A percentile compares a stretch with the other conserved stretches of the same genome.
Conservation (phyloP, 2,797 vertebrate species). For the Lacerta agilis region DNA sequence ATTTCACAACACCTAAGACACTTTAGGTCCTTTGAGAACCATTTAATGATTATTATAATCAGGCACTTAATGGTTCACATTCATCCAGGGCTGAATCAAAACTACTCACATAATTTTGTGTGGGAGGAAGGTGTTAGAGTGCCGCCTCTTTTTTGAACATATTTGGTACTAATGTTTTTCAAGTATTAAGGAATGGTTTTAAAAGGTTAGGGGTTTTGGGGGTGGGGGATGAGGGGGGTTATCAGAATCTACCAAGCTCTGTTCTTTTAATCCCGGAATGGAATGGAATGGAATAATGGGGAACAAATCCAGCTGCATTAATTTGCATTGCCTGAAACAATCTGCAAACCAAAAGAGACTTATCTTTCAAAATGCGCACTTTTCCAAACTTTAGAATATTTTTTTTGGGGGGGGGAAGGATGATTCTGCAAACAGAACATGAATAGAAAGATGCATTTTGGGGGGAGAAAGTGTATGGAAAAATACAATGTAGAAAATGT, state of each 20-base stretch:
- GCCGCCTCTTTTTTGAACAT: background rate
- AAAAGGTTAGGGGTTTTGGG: background rate
- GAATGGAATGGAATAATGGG: too few relatives aligned
- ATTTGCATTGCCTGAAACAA: too few relatives aligned
- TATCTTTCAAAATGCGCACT: too few relatives aligned
- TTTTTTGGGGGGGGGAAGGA: too few relatives aligned
- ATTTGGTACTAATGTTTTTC: background rate
- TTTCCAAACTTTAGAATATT: too few relatives aligned
- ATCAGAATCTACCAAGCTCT: background rate
- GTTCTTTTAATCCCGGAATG: background rate
- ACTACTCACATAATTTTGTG: background rate
- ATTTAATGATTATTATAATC: background rate
- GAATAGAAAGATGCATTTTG: too few relatives aligned
- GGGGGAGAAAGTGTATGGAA: too few relatives aligned
- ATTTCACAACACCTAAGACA: background rate
- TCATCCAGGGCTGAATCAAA: background rate
- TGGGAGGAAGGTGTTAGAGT: background rate
- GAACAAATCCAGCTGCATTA: too few relatives aligned
- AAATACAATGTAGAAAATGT: too few relatives aligned
- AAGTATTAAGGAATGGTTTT: background rate
- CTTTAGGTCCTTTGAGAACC: background rate
- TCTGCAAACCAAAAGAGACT: too few relatives aligned
- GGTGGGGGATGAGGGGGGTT: background rate
- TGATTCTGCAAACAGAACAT: too few relatives aligned
- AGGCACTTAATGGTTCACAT: background rate